A percentile compares a stretch with the other conserved stretches of the same genome.
Evolutionary conservation across 1,140 invertebrate genomes (phyloP).

Genomic region (Pachypsylla venusta): DNA sequence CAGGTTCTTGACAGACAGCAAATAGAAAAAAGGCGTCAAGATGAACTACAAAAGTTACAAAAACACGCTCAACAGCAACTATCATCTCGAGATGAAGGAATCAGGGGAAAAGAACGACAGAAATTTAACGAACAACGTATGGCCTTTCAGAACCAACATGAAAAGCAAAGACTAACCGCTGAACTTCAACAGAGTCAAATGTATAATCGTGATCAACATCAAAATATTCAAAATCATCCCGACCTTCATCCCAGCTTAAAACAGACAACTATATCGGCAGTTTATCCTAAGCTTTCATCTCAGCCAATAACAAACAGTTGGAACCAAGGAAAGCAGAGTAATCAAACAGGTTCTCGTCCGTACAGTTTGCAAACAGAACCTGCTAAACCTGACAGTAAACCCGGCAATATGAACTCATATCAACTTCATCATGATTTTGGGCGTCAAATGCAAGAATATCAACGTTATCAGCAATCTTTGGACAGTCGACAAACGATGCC

Average conservation of each 20-base stretch:
- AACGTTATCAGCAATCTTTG: too few relatives aligned
- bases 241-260: background rate
- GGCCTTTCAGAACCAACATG: background rate
- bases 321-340: too few relatives aligned
- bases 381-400: too few relatives aligned
- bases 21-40: background rate
- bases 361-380: too few relatives aligned
- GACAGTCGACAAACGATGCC: too few relatives aligned
- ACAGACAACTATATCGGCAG: too few relatives aligned
- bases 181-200: background rate
- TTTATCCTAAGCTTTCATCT: too few relatives aligned
- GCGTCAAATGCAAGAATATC: too few relatives aligned
- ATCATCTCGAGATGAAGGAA: background rate
- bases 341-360: too few relatives aligned
- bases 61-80: constrained; percentile 6
- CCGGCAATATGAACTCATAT: too few relatives aligned
- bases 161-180: background rate
- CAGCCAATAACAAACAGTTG: too few relatives aligned
- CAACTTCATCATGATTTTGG: too few relatives aligned
- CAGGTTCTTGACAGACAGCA: background rate
- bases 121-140: background rate
- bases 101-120: background rate
- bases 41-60: background rate
- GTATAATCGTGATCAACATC: background rate
- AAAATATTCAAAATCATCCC: background rate